Conservation (phyloP, 2,113 vertebrate genomes). For the Trogon melanurus region DNA sequence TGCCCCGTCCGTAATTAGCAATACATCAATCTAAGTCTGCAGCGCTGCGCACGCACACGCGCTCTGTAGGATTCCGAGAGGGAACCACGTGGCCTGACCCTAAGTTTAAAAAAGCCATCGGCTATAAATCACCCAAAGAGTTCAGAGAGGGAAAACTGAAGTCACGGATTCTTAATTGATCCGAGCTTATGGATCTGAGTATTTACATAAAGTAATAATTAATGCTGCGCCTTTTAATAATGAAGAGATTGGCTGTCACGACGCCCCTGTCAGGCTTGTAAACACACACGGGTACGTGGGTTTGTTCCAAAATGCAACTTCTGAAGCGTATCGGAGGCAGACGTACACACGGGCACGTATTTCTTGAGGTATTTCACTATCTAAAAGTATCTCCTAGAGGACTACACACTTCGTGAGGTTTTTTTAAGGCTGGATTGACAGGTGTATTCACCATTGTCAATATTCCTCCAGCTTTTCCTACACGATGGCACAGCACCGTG, state of each 20-base stretch:
- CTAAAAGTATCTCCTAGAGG: fast-evolving
- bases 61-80: fast-evolving
- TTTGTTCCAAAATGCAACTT: background rate
- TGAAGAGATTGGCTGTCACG: background rate
- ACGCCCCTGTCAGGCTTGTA: background rate
- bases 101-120: background rate
- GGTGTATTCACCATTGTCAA: background rate
- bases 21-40: slow-evolving; percentile 12
- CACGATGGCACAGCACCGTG: fast-evolving
- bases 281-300: background rate
- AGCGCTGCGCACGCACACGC: background rate
- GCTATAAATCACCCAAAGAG: fast-evolving
- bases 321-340: background rate
- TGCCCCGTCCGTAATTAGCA: slow-evolving; percentile 14
- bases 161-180: fast-evolving
- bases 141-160: background rate
- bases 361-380: background rate
- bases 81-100: fast-evolving
- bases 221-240: background rate
- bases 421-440: background rate
- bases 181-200: background rate
- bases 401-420: background rate
- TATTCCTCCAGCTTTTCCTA: background rate
- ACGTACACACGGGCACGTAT: fast-evolving
- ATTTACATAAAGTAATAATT: background rate